phyloP scores from a whole-genome alignment of 2,888 invertebrate species.

The Maniola hyperantus region DNA sequence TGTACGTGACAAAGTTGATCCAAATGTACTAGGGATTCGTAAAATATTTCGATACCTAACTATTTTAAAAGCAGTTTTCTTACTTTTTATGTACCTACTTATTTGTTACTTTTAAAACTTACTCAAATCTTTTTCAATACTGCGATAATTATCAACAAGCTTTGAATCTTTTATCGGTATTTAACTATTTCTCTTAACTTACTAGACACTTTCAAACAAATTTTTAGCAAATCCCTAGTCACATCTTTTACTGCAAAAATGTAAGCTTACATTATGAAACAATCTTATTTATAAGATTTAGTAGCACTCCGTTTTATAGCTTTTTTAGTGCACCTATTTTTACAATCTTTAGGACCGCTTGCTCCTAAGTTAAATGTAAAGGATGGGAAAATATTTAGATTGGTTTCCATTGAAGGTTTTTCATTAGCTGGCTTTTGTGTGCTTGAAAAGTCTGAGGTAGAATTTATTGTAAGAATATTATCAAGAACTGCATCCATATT shows the following conservation, averaged over 20 bases:
- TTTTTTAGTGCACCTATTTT: slow-evolving; percentile 39
- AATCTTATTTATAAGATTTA: slow-evolving; percentile 9
- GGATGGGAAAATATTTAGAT: background rate
- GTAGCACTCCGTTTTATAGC: slow-evolving; percentile 43
- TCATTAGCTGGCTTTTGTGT: background rate
- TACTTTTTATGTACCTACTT: too few relatives aligned
- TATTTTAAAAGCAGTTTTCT: background rate
- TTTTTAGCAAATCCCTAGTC: background rate
- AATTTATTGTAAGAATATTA: background rate
- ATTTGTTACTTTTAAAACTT: too few relatives aligned
- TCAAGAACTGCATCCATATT: slow-evolving; percentile 12
- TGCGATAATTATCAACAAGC: too few relatives aligned
- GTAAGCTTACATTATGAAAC: slow-evolving; percentile 2
- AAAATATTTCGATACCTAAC: background rate
- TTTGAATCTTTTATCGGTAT: too few relatives aligned
- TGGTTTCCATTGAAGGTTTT: background rate
- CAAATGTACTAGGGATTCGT: background rate
- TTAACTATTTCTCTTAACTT: too few relatives aligned
- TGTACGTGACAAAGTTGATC: slow-evolving; percentile 54
- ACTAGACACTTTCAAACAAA: too few relatives aligned
- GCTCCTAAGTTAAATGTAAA: slow-evolving; percentile 51
- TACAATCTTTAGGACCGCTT: slow-evolving; percentile 5
- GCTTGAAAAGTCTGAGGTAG: background rate
- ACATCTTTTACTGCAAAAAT: background rate
- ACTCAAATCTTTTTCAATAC: too few relatives aligned